Percentiles rank a stretch among this genome's conserved stretches.
These are phyloP conservation scores for Trochalopteron elliotii DNA, from an alignment of 2,113 vertebrate genomes.

Conservation along the genomic window DNA sequence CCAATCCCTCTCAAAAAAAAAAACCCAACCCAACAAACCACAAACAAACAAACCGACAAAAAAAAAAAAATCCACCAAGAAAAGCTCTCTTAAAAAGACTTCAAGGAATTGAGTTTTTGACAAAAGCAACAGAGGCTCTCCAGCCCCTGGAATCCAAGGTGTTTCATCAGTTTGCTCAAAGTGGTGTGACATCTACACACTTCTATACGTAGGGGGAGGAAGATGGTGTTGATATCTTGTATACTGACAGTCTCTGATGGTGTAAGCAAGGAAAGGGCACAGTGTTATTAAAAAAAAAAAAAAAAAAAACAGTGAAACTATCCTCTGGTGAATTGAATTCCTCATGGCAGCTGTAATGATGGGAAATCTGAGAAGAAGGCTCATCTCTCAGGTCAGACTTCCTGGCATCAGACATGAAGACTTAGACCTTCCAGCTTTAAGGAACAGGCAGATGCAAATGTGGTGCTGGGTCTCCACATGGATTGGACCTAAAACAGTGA, in stretches of 20 bases:
- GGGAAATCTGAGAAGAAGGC: neutral
- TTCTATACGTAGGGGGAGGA: rapidly evolving
- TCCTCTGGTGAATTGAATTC: neutral
- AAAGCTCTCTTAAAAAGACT: neutral
- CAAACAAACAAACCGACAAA: neutral
- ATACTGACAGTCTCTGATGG: neutral
- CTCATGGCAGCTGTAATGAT: neutral
- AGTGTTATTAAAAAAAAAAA: neutral
- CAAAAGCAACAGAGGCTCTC: neutral
- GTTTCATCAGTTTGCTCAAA: neutral
- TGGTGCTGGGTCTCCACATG: neutral
- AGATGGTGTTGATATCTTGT: neutral
- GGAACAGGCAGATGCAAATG: neutral
- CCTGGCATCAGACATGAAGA: neutral
- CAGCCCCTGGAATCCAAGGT: neutral
- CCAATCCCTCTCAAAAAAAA: neutral
- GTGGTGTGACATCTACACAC: neutral
- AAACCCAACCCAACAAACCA: neutral
- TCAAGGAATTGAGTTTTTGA: neutral
- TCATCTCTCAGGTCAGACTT: neutral
- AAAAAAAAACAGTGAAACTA: too few relatives aligned
- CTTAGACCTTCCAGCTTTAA: neutral
- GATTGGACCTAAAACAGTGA: neutral
- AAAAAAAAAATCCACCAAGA: neutral
- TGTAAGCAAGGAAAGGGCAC: neutral